Base-by-base conservation (phyloP, 2,113 vertebrate genomes). In the Gobio gobio region DNA sequence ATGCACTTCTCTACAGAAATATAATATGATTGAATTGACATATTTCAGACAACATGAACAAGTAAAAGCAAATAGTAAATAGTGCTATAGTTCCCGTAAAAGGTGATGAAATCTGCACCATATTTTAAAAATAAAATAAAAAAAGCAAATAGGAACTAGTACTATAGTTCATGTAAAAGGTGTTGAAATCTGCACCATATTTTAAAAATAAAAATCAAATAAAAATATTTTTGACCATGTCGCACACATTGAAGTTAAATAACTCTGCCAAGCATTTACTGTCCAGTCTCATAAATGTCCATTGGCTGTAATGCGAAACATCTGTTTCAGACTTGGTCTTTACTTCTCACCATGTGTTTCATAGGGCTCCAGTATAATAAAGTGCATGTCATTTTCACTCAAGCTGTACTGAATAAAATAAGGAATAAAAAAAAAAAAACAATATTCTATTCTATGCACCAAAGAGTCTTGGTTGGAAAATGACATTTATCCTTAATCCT, bases 211-310 rank as follows among this genome's bases (percentile, higher is more conserved):
- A 83, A 75, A 84, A 58, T 51, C 10, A 76, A 72, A 78, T 22
- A 10, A 72, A 82, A 72, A 18, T 6, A 3, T 74, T 82, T 91
- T 85, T 54, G 72, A 88, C 87, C 73, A 9, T 83, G 68, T 88
- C 86, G 88, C 73, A 88, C 72, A 86, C n/a, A 36, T 61, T 89
- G 85, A 89, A 88, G 51, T 88, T 81, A 78, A 88, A 87, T 51
- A 77, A 77, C 75, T 82, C 61, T 81, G 78, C 86, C 85, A 61
- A 73, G 85, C 63, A 83, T 86, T 88, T 66, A 43, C 86, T 83
- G 77, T 89, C 87, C 72, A 78, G 63, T 84, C 84, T 86, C 81
- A 88, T 87, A 86, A 89, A 85, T 82, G 66, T 89, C 75, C 68
- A 77, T 22, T 40, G 45, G 43, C 56, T 83, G 10, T 90, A 86